These are phyloP conservation scores for Austrolebias charrua DNA, from an alignment of 2,797 vertebrate species.

Conservation along the genomic window DNA sequence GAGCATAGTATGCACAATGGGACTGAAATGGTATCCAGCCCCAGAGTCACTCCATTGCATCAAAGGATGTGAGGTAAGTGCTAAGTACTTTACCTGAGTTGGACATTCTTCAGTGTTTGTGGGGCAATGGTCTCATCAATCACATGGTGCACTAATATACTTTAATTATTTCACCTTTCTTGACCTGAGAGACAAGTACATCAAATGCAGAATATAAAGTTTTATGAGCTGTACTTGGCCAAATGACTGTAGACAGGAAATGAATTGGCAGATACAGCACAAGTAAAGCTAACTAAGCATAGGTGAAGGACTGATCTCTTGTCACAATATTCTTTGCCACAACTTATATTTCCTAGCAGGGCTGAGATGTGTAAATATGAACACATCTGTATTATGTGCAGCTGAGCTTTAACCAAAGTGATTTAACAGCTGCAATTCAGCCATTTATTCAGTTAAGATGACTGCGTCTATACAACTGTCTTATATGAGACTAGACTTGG, in stretches of 20 bases:
- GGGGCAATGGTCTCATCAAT: constrained; percentile 22
- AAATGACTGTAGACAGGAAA: constrained; percentile 16
- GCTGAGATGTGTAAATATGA: background rate
- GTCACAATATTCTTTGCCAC: constrained; percentile 13
- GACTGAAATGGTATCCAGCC: constrained; percentile 94
- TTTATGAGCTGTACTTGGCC: constrained; percentile 34
- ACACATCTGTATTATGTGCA: background rate
- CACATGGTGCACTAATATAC: constrained; percentile 9
- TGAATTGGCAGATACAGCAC: constrained; percentile 16
- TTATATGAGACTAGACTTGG: constrained; percentile 12
- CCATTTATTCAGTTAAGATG: constrained; percentile 8
- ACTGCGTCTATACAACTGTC: constrained; percentile 1
- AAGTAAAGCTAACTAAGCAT: constrained; percentile 16
- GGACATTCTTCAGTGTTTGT: constrained; percentile 8
- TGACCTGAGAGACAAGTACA: constrained; percentile 15
- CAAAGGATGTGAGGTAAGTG: constrained; percentile 95
- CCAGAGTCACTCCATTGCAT: constrained; percentile 93
- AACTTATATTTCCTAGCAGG: constrained; percentile 5
- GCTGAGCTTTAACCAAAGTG: background rate
- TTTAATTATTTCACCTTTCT: constrained; percentile 11
- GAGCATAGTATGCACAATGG: constrained; percentile 93
- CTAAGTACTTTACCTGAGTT: constrained; percentile 48
- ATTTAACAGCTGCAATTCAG: constrained; percentile 1
- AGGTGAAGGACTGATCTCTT: constrained; percentile 10
- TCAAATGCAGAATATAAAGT: constrained; percentile 9